Percentiles rank a stretch among this genome's conserved stretches.
These are phyloP conservation scores for Ceratosolen solmsi DNA, from an alignment of 1,140 invertebrate species.

Conservation along the genomic window DNA sequence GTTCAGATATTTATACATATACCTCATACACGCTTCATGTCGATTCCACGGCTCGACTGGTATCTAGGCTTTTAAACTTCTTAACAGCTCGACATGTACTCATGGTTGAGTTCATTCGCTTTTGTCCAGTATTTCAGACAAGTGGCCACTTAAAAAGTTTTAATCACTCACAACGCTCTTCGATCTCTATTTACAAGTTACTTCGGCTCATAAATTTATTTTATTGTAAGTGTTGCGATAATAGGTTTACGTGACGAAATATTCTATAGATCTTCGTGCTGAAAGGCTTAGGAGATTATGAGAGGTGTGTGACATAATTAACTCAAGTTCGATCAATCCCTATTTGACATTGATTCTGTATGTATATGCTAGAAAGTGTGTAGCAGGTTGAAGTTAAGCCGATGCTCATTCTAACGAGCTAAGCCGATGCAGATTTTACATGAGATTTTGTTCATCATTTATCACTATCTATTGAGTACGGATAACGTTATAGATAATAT, in stretches of 20 bases:
- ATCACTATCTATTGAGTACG: too few relatives aligned
- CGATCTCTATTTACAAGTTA: background rate
- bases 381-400: too few relatives aligned
- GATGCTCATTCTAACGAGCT: too few relatives aligned
- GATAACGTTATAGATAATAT: too few relatives aligned
- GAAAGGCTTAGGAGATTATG: too few relatives aligned
- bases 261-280: too few relatives aligned
- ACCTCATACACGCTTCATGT: background rate
- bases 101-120: background rate
- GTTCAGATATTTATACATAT: background rate
- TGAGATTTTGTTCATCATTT: too few relatives aligned
- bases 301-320: too few relatives aligned
- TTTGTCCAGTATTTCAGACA: conserved; percentile 18
- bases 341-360: too few relatives aligned
- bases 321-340: too few relatives aligned
- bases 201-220: background rate
- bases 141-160: conserved; percentile 46
- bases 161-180: background rate
- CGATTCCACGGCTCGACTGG: background rate
- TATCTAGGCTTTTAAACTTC: conserved; percentile 10
- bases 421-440: too few relatives aligned
- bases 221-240: background rate
- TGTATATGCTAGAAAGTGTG: too few relatives aligned
- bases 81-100: background rate
- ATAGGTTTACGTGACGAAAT: background rate